Percentiles rank a stretch among this genome's conserved stretches.
phyloP scores from a whole-genome alignment of 2,797 vertebrate species.

The Gallirallus australis region DNA sequence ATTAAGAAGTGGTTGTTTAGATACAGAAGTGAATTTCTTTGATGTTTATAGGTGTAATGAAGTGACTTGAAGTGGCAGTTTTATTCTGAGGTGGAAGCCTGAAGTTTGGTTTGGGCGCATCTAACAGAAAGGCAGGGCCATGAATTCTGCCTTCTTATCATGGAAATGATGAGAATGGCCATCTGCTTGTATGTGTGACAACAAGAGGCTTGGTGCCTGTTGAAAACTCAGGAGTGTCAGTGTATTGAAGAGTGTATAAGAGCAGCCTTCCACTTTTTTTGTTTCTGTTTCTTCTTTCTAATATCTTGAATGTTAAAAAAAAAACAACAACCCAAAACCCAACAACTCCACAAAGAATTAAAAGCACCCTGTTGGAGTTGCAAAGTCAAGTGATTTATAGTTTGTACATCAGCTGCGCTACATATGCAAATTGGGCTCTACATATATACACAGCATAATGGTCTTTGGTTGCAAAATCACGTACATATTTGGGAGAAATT shows the following conservation, averaged over 20 bases:
- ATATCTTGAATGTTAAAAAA: not conserved
- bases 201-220: fast-evolving
- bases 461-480: not conserved
- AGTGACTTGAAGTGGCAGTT: not conserved
- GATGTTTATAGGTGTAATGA: not conserved
- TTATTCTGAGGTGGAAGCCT: not conserved
- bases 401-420: not conserved
- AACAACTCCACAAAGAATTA: not conserved
- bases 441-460: fast-evolving
- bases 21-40: not conserved
- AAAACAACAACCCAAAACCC: too few species aligned
- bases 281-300: not conserved
- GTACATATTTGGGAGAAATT: not conserved
- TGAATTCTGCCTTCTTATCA: not conserved
- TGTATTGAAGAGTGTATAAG: not conserved
- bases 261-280: not conserved
- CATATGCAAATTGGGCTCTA: not conserved
- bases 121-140: not conserved
- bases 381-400: not conserved
- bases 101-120: not conserved
- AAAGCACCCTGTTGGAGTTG: not conserved
- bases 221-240: not conserved
- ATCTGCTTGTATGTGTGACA: not conserved
- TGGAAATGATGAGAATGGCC: not conserved
- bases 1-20: not conserved